Evolutionary conservation across 2,888 invertebrate species (phyloP).

Genomic region (Dilophus febrilis): DNA sequence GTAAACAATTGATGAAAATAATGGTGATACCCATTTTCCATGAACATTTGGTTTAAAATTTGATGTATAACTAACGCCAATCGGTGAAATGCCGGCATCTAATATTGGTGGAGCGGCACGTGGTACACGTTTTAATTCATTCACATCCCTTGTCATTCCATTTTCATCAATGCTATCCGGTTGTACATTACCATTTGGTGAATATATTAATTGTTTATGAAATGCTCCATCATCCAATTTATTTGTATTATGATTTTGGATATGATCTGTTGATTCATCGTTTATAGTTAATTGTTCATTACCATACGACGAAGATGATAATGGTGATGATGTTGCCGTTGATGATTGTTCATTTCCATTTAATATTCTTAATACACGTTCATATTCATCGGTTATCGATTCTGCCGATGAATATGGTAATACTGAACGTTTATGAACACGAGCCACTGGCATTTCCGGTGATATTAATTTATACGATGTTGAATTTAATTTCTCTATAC

Average conservation of each 20-base stretch:
- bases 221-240: too few species aligned
- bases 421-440: slow-evolving; percentile 16
- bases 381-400: slow-evolving; percentile 15
- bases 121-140: slow-evolving; percentile 13
- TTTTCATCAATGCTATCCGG: too few species aligned
- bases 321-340: not conserved
- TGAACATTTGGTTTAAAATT: slow-evolving; percentile 58
- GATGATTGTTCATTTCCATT: not conserved
- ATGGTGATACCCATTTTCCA: slow-evolving; percentile 68
- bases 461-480: slow-evolving; percentile 45
- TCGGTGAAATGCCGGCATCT: slow-evolving; percentile 47
- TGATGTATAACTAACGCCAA: slow-evolving; percentile 53
- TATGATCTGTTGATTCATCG: not conserved
- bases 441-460: slow-evolving; percentile 31
- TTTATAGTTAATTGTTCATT: not conserved
- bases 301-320: not conserved
- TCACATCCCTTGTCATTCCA: not conserved
- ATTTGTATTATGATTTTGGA: not conserved
- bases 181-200: too few species aligned
- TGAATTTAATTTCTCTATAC: slow-evolving; percentile 47
- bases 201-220: too few species aligned
- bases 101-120: slow-evolving; percentile 20
- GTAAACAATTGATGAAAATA: slow-evolving; percentile 88
- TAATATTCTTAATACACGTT: not conserved
- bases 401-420: too few species aligned